phyloP scores from a whole-genome alignment of 1,140 invertebrate species.

The Procambarus virginalis region DNA sequence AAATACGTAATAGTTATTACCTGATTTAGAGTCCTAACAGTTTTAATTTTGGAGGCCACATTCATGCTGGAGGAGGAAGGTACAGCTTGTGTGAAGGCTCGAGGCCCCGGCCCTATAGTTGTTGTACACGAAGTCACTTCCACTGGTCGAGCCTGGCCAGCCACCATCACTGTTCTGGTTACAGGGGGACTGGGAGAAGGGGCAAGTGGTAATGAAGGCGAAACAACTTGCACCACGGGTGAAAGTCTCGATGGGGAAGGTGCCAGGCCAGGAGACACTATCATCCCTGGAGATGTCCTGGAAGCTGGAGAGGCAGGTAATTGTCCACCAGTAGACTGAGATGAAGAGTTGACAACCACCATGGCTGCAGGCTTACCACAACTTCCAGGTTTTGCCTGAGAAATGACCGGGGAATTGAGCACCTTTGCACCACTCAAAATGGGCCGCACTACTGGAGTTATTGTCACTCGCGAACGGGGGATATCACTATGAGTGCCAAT shows the following conservation, averaged over 20 bases:
- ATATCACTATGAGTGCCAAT: background rate
- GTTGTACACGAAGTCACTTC: constrained; percentile 7
- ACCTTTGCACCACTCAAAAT: constrained; percentile 25
- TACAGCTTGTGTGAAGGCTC: constrained; percentile 13
- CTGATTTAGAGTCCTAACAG: constrained; percentile 44
- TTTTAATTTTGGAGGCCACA: constrained; percentile 44
- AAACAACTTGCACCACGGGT: constrained; percentile 52
- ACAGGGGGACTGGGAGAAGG: constrained; percentile 30
- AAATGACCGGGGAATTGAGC: constrained; percentile 16
- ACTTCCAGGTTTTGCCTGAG: constrained; percentile 21
- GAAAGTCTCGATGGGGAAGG: constrained; percentile 45
- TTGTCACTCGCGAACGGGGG: constrained; percentile 30
- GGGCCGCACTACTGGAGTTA: constrained; percentile 35
- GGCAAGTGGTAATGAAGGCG: constrained; percentile 17
- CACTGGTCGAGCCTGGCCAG: constrained; percentile 11
- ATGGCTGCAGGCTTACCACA: constrained; percentile 46
- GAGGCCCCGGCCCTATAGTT: constrained; percentile 15
- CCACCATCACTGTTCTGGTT: constrained; percentile 38
- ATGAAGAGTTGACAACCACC: constrained; percentile 36
- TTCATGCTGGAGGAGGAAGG: constrained; percentile 1
- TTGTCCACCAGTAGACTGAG: constrained; percentile 25
- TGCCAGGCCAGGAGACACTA: background rate
- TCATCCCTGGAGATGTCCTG: constrained; percentile 33
- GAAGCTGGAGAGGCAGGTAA: constrained; percentile 25
- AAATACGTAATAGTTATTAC: background rate